Percentiles rank a stretch among this genome's conserved stretches.
Conservation (phyloP, 1,140 invertebrate species). For the Achroia grisella region DNA sequence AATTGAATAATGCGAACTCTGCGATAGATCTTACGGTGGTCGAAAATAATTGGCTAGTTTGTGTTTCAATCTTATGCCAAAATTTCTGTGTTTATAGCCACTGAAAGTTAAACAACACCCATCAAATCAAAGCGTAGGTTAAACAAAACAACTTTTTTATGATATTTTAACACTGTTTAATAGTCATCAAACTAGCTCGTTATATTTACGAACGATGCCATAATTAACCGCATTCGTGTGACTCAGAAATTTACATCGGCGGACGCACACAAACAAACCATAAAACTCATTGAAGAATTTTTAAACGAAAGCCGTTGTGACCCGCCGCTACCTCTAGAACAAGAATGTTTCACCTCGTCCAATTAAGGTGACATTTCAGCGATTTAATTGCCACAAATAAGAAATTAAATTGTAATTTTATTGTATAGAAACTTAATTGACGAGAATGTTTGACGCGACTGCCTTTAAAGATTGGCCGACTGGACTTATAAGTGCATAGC, state of each 20-base stretch:
- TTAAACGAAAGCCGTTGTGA: constrained; percentile 3
- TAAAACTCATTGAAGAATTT: constrained; percentile 9
- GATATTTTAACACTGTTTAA: constrained; percentile 21
- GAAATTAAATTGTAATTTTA: constrained; percentile 58
- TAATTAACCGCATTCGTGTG: constrained; percentile 20
- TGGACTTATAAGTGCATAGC: constrained; percentile 6
- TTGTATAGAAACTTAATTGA: constrained; percentile 49
- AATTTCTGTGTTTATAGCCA: too few species aligned
- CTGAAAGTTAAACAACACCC: too few species aligned
- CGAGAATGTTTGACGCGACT: constrained; percentile 35
- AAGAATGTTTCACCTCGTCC: constrained; percentile 15
- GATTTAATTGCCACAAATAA: constrained; percentile 48
- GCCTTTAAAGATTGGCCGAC: constrained; percentile 39
- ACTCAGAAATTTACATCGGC: constrained; percentile 16
- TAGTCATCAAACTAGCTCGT: constrained; percentile 15
- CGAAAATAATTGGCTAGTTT: too few species aligned
- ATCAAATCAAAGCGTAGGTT: too few species aligned
- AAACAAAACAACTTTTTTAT: constrained; percentile 14
- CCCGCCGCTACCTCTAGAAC: constrained; percentile 11
- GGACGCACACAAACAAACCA: constrained; percentile 2
- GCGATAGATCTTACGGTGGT: too few species aligned
- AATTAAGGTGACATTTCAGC: constrained; percentile 47
- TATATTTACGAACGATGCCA: constrained; percentile 17
- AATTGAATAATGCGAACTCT: too few species aligned
- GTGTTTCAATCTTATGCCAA: too few species aligned